Base-by-base conservation (phyloP, 2,888 invertebrate genomes). In the Creontiades dilutus region DNA sequence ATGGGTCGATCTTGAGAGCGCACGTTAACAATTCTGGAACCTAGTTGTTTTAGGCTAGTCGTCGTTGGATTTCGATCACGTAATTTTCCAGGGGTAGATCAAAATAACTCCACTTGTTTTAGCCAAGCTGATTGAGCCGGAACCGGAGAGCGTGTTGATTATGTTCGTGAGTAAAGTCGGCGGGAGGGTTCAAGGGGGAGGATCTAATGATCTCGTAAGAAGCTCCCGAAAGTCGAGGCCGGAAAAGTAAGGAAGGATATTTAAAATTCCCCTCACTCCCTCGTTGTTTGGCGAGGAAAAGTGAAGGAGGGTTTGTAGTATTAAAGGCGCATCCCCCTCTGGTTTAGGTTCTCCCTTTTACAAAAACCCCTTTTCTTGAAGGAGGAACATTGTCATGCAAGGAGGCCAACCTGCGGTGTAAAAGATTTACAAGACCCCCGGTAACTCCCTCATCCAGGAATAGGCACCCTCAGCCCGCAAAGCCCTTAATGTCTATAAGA, bases 401-500 rank as follows among this genome's bases (percentile, higher is more conserved):
- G 86, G 5, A 86, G 86, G 86, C 86, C 52, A 23, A 48, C 76
- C 68, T 47, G 86, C 86, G 86, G 86, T 86, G 86, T 86, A 86
- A 86, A 86, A 86, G 86, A 86, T 86, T 86, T 86, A 85, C 85
- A 85, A 61, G 57, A 28, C 57, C 82, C 28, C 52, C 47, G 46
- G 48, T 52, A 82, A 82, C 47, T 46, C 82, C 82, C 47, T 82
- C 52, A 82, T 52, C 52, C 52, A 28, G 37, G 46, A 5, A 12
- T 23, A 47, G n/a, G 14, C 57, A 61, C 85, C 85, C 61, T 28
- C 37, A 16, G 61, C 28, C 46, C 57, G 61, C 57, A 57, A 61
- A 61, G 19, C 85, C 85, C 85, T 61, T 85, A 85, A 85, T 85
- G 85, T 85, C 85, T 85, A 85, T 85, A 85, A 85, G 85, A 85